Conservation (phyloP, 2,888 invertebrate species). For the Muschampia plurimacula region DNA sequence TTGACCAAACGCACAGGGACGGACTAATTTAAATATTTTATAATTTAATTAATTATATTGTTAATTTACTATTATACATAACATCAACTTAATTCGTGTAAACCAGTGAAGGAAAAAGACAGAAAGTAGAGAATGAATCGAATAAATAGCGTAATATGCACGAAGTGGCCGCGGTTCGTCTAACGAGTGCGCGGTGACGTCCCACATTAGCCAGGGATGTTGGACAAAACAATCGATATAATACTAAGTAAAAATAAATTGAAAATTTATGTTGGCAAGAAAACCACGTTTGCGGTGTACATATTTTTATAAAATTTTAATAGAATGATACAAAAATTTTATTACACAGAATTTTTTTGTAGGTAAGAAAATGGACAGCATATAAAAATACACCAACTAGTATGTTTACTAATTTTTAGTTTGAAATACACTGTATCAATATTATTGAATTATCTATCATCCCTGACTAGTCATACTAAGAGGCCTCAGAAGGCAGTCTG, state of each 20-base stretch:
- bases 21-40: slow-evolving; percentile 16
- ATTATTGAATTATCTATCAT: slow-evolving; percentile 3
- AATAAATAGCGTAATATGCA: slow-evolving; percentile 56
- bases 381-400: background rate
- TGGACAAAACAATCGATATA: background rate
- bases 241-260: background rate
- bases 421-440: background rate
- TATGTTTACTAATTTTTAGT: background rate
- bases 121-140: slow-evolving; percentile 47
- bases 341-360: background rate
- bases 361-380: background rate
- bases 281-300: background rate
- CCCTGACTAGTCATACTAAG: slow-evolving; percentile 1
- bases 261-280: background rate
- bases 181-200: slow-evolving; percentile 17
- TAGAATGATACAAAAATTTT: background rate
- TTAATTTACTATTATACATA: slow-evolving; percentile 11
- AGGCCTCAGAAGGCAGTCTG: background rate
- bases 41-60: slow-evolving; percentile 3
- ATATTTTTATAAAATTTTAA: background rate
- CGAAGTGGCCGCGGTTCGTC: slow-evolving; percentile 38
- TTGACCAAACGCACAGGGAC: slow-evolving; percentile 17
- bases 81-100: slow-evolving; percentile 29
- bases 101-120: slow-evolving; percentile 23
- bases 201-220: slow-evolving; percentile 3